Evolutionary conservation across 2,888 invertebrate genomes (phyloP).

Genomic region (Cybosia mesomella): DNA sequence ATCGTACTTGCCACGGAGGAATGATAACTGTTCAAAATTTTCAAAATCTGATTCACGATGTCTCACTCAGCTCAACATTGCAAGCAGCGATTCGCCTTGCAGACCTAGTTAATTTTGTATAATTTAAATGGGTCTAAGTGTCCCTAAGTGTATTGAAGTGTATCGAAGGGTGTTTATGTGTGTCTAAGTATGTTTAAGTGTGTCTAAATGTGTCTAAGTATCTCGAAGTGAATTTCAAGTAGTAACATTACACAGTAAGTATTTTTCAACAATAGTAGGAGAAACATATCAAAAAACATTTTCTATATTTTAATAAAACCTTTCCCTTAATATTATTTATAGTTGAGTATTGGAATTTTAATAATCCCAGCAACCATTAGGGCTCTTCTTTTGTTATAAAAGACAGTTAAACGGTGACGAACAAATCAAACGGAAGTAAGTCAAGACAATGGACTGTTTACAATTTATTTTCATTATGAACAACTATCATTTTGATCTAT

Average conservation of each 20-base stretch:
- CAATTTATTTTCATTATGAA: neutral
- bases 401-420: slow-evolving; percentile 1
- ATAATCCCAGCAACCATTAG: neutral
- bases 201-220: neutral
- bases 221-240: neutral
- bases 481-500: too few relatives aligned
- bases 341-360: slow-evolving; percentile 1
- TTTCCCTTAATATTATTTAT: neutral
- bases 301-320: neutral
- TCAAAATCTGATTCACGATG: too few relatives aligned
- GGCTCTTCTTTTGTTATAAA: neutral
- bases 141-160: too few relatives aligned
- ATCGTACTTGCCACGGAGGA: too few relatives aligned
- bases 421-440: neutral
- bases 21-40: too few relatives aligned
- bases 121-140: neutral
- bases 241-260: neutral
- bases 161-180: too few relatives aligned
- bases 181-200: neutral
- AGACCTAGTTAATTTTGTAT: too few relatives aligned
- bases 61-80: too few relatives aligned
- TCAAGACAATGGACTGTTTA: neutral
- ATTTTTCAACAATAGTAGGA: neutral
- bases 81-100: too few relatives aligned
- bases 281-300: neutral